phyloP scores from a whole-genome alignment of 2,797 vertebrate species.

The Danio kyathit region DNA sequence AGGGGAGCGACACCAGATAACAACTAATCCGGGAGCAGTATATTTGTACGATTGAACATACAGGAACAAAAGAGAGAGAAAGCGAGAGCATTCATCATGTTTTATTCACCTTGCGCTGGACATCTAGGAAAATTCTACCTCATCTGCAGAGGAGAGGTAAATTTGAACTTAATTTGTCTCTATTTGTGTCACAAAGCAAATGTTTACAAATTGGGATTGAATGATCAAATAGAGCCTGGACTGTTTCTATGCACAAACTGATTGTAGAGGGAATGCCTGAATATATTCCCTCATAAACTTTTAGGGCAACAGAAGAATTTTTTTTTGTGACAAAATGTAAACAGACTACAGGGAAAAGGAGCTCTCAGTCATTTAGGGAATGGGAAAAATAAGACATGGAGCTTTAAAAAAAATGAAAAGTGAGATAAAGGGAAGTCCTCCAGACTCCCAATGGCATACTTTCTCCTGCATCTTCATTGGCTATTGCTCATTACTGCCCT shows the following conservation, averaged over 20 bases:
- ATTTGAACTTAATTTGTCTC: not conserved
- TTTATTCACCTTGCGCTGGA: constrained; percentile 38
- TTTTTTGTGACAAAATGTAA: not conserved
- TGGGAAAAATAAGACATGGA: not conserved
- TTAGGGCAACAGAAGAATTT: not conserved
- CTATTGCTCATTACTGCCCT: not conserved
- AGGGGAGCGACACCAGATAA: constrained; percentile 23
- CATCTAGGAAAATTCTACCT: not conserved
- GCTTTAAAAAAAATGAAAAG: constrained; percentile 1
- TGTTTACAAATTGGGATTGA: not conserved
- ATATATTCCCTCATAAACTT: not conserved
- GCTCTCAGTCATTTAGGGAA: constrained; percentile 3
- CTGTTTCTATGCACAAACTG: not conserved
- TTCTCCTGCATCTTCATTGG: not conserved
- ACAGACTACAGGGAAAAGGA: not conserved
- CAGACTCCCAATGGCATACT: not conserved
- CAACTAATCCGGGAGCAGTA: constrained; percentile 31
- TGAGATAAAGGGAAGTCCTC: not conserved
- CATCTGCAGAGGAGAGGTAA: not conserved
- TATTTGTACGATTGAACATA: not conserved
- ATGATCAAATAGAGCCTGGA: not conserved
- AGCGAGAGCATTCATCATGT: constrained; percentile 1
- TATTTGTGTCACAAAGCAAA: not conserved
- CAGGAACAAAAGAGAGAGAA: not conserved
- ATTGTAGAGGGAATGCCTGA: not conserved